Conservation (phyloP, 2,888 invertebrate genomes). For the Colostygia pectinataria region DNA sequence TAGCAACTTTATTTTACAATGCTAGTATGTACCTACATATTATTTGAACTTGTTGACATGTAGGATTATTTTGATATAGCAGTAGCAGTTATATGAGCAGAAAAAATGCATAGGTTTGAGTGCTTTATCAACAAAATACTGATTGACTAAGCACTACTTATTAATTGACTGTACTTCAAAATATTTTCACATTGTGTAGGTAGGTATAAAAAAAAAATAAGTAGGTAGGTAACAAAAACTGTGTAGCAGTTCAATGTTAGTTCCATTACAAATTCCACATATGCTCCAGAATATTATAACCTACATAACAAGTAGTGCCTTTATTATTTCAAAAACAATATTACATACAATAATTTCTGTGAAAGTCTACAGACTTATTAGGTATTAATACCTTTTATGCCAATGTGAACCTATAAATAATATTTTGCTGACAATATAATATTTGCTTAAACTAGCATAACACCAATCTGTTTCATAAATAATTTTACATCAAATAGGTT, state of each 20-base stretch:
- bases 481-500: slow-evolving; percentile 1
- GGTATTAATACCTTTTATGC: background rate
- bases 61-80: too few species aligned
- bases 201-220: too few species aligned
- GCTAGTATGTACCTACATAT: background rate
- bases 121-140: slow-evolving; percentile 8
- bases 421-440: background rate
- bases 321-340: too few species aligned
- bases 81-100: too few species aligned
- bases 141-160: slow-evolving; percentile 19
- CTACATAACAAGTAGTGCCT: too few species aligned
- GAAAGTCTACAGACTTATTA: background rate
- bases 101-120: slow-evolving; percentile 8
- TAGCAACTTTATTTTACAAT: background rate
- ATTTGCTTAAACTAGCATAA: too few species aligned
- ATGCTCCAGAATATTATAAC: slow-evolving; percentile 17
- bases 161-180: slow-evolving; percentile 44
- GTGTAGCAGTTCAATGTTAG: slow-evolving; percentile 10
- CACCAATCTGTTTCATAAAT: background rate
- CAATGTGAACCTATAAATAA: background rate
- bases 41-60: slow-evolving; percentile 13
- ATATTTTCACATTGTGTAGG: background rate
- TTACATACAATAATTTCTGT: too few species aligned
- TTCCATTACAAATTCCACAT: slow-evolving; percentile 18
- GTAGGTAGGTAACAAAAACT: too few species aligned